Conservation (phyloP, 1,140 invertebrate species). For the Trichonephila inaurata region DNA sequence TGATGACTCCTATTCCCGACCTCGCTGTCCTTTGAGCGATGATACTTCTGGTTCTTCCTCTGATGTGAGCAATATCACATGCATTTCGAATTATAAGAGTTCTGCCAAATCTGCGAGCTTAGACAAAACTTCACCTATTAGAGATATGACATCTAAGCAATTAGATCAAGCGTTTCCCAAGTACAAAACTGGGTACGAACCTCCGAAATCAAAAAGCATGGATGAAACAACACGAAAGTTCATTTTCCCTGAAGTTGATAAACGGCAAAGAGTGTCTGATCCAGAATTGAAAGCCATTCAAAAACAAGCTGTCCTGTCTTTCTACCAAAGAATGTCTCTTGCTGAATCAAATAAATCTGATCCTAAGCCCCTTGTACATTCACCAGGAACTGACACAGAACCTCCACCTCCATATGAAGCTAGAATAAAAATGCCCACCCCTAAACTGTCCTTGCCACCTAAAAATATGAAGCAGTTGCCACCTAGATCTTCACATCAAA, state of each 20-base stretch:
- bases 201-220: slow-evolving; percentile 56
- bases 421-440: slow-evolving; percentile 16
- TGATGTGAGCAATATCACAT: slow-evolving; percentile 69
- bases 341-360: slow-evolving; percentile 71
- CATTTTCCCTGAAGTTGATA: slow-evolving; percentile 86
- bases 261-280: slow-evolving; percentile 87
- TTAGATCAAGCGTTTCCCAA: slow-evolving; percentile 25
- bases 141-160: neutral
- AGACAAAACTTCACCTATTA: slow-evolving; percentile 1
- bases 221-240: slow-evolving; percentile 63
- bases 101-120: slow-evolving; percentile 33
- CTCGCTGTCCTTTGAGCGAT: slow-evolving; percentile 9
- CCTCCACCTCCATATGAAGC: slow-evolving; percentile 69
- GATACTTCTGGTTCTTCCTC: slow-evolving; percentile 71
- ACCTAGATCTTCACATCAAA: slow-evolving; percentile 5
- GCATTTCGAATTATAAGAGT: slow-evolving; percentile 65
- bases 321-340: slow-evolving; percentile 83
- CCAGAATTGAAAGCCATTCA: slow-evolving; percentile 91
- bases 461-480: slow-evolving; percentile 4
- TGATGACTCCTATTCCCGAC: slow-evolving; percentile 40
- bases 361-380: slow-evolving; percentile 10
- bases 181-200: slow-evolving; percentile 32
- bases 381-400: slow-evolving; percentile 2
- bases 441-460: slow-evolving; percentile 63
- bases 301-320: slow-evolving; percentile 91